Conservation (phyloP, 2,888 invertebrate genomes). For the Apomyelois bistriatella region DNA sequence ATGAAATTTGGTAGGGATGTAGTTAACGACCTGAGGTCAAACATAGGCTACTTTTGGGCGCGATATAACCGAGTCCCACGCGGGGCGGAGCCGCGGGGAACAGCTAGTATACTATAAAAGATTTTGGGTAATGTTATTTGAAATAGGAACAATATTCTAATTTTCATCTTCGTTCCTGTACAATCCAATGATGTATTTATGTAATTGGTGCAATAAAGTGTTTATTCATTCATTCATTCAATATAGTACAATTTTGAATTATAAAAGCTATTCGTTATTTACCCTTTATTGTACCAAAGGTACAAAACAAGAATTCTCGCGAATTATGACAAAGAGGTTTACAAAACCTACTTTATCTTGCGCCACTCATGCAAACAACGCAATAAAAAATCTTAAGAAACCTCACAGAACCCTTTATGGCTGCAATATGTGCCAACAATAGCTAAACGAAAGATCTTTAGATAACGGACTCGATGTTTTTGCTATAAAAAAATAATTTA, state of each 20-base stretch:
- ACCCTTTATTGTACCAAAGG: neutral
- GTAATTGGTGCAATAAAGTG: no score
- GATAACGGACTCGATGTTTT: neutral
- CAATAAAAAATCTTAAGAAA: slow-evolving; percentile 3
- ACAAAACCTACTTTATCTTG: slow-evolving; percentile 3
- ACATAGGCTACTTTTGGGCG: no score
- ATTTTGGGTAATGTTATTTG: no score
- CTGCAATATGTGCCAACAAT: neutral
- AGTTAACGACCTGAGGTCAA: no score
- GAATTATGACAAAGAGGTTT: slow-evolving; percentile 3
- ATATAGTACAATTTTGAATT: neutral
- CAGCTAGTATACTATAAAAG: no score
- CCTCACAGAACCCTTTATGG: slow-evolving; percentile 4
- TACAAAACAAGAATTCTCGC: neutral
- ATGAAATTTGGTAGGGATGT: no score
- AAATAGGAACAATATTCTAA: no score
- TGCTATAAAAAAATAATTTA: neutral
- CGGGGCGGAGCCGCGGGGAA: no score
- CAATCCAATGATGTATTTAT: no score
- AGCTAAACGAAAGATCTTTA: neutral
- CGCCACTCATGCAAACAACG: neutral
- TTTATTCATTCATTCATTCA: neutral
- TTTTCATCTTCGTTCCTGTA: no score
- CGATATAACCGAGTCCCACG: no score
- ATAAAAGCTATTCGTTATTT: neutral